These are phyloP conservation scores for Lanistes nyassanus DNA, from an alignment of 1,140 invertebrate genomes.

Conservation along the genomic window DNA sequence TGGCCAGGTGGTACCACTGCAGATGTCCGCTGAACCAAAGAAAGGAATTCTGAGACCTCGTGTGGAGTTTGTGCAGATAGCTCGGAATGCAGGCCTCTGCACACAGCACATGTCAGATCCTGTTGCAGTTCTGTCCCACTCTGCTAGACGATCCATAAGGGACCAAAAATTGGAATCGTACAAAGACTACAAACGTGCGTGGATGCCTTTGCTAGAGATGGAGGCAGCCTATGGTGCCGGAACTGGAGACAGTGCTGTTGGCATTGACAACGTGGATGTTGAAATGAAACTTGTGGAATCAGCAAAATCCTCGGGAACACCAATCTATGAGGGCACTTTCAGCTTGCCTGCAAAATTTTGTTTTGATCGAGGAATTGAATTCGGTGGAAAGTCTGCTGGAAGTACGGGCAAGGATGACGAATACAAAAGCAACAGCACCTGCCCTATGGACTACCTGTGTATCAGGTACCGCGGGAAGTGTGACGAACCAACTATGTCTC, in stretches of 20 bases:
- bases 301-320: background rate
- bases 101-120: slow-evolving; percentile 37
- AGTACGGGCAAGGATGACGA: slow-evolving; percentile 2
- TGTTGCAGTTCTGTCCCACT: slow-evolving; percentile 26
- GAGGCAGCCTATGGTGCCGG: slow-evolving; percentile 37
- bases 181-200: slow-evolving; percentile 31
- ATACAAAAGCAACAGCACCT: background rate
- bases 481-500: background rate
- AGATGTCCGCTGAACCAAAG: slow-evolving; percentile 34
- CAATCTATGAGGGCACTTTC: slow-evolving; percentile 27
- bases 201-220: slow-evolving; percentile 41
- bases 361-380: slow-evolving; percentile 36
- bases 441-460: slow-evolving; percentile 37
- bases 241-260: slow-evolving; percentile 19
- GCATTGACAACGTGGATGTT: slow-evolving; percentile 27
- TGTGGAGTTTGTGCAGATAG: slow-evolving; percentile 32
- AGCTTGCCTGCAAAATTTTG: slow-evolving; percentile 26
- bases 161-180: slow-evolving; percentile 11
- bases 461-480: slow-evolving; percentile 13
- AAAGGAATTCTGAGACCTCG: slow-evolving; percentile 32
- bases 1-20: slow-evolving; percentile 32
- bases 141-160: slow-evolving; percentile 14
- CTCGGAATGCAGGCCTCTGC: slow-evolving; percentile 35
- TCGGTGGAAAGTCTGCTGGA: slow-evolving; percentile 14
- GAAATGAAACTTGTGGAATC: no score